Base-by-base conservation (phyloP, 2,888 invertebrate species). In the Phengaris alcon region DNA sequence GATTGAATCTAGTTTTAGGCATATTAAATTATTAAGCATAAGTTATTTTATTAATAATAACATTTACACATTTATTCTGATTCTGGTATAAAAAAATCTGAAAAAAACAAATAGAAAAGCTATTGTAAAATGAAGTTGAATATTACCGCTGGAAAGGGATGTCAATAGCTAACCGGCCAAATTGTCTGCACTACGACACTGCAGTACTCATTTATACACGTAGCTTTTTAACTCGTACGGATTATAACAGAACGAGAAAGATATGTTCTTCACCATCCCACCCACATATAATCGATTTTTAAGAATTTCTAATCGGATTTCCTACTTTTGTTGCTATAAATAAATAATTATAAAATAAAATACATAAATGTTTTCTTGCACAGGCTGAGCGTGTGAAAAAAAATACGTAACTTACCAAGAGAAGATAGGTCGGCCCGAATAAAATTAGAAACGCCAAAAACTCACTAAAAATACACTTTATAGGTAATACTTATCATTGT, bases 241-340 rank as follows among this genome's bases (percentile, higher is more conserved):
- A 78, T 91, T 86, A 88, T 90, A 91, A 79, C 79, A 79, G 82
- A 88, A 82, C 81, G 88, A 85, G 88, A 89, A 80, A 80, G 85
- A 68, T 68, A 80, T 82, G 84, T 78, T 81, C 80, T 81, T 81
- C 81, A 83, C 84, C 84, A 88, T 84, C 91, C 91, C 93, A 93
- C 93, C 93, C 93, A 92, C 90, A 83, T 89, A 84, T 85, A 87
- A 93, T 93, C 93, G 93, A 93, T 93, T 93, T 93, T 93, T 88
- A 90, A 85, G 86, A 82, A 84, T 85, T 84, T 85, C 81, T 79
- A 81, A 81, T 76, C 79, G 74, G 70, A 78, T 79, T 78, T 75
- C 54, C 15, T 68, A 75, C 68, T 74, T 75, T 46, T 22, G 44
- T 48, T 46, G 15, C 35, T 48, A 69, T 57, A 22, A 69, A 75